Percentiles rank a stretch among this genome's conserved stretches.
Evolutionary conservation across 1,140 invertebrate genomes (phyloP).

Genomic region (Brachionus rubens): DNA sequence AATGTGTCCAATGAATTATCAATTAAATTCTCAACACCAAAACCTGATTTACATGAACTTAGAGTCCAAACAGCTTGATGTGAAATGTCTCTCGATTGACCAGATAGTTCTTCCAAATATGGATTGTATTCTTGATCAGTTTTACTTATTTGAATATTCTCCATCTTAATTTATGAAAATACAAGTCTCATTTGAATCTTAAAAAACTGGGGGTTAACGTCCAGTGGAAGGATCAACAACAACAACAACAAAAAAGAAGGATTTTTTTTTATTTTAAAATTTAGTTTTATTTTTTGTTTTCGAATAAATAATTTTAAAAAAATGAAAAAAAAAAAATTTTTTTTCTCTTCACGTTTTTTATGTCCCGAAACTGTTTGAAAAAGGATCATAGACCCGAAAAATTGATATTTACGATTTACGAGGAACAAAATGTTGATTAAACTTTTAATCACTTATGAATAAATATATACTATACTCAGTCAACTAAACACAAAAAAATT

Average conservation of each 20-base stretch:
- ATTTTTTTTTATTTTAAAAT: background rate
- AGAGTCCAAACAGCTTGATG: conserved; percentile 93
- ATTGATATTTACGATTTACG: no score
- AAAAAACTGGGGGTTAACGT: background rate
- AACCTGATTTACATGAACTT: conserved; percentile 97
- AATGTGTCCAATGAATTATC: conserved; percentile 94
- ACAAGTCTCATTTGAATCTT: background rate
- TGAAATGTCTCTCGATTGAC: conserved; percentile 41
- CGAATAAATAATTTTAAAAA: background rate
- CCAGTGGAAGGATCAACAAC: background rate
- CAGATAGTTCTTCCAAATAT: conserved; percentile 27
- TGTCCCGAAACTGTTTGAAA: no score
- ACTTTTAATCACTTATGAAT: no score
- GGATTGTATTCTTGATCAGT: conserved; percentile 31
- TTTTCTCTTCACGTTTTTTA: background rate
- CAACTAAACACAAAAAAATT: no score
- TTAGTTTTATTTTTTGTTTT: background rate
- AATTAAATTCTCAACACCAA: conserved; percentile 91
- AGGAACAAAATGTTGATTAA: no score
- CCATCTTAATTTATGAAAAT: conserved; percentile 7
- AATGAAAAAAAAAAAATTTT: background rate
- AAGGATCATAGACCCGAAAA: no score
- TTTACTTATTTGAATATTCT: conserved; percentile 37
- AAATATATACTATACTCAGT: no score
- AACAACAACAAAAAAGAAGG: background rate